Evolutionary conservation across 2,113 vertebrate species (phyloP), one percentile per base, ranked within the genome.

Genomic region (Sardina pilchardus): DNA sequence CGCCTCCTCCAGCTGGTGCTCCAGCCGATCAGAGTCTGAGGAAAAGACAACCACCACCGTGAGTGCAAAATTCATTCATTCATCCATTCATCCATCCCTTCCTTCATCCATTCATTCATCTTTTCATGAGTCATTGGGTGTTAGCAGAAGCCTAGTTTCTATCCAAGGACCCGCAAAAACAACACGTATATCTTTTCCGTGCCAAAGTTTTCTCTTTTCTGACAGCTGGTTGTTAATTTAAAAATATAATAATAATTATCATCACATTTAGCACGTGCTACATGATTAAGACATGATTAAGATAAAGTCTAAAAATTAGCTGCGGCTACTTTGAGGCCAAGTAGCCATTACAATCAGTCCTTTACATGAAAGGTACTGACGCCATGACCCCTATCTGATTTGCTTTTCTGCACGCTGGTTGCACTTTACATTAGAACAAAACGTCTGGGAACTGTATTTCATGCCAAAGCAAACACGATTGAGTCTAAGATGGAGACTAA

Each of bases 1-100:
- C 0, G 96, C 95, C 85, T 98, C 97, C 53, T 98, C 98, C 44
- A 97, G 95, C 88, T 97, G 97, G 26, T 97, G 96, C 90, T 99
- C 97, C 83, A 98, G 93, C 90, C 96, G 94, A 86, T 95, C 95
- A 81, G 97, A 97, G 93, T 99, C 98, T 99, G 88, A 3, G 16
- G 45, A 83, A 87, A 24, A 80, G 3, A 87, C 53, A 56, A 24
- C 21, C 53, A 53, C 39, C 5, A 47, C 10, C 1, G 10, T 47
- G 45, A 47, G 45, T 6, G 12, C 10, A 14, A 39, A 39, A 39
- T 39, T 39, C 48, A 17, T 12, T 1, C 0, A 47, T 47, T 47
- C 45, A 12, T 47, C 10, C 45, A 47, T 47, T 6, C 10, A 12
- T 47, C 10, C 45, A 47, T 47, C 45, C 45, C 1, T 47, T 6